Conservation (phyloP, 2,888 invertebrate genomes). For the Pterostichus niger region DNA sequence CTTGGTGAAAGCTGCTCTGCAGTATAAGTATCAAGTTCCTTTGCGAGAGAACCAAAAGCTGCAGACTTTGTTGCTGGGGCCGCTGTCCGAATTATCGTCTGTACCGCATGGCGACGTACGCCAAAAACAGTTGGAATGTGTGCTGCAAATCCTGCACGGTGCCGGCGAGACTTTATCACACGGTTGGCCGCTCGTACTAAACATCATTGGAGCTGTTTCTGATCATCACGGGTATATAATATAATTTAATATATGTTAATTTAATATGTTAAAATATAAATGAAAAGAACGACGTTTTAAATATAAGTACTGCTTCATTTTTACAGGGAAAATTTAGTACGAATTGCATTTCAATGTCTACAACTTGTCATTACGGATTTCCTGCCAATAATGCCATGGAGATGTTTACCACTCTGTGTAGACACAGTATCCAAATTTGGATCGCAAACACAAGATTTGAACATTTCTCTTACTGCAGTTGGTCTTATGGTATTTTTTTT, state of each 20-base stretch:
- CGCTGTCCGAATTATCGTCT: conserved; percentile 93
- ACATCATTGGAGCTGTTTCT: conserved; percentile 96
- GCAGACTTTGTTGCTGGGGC: conserved; percentile 92
- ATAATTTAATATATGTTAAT: too few relatives aligned
- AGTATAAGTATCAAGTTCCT: conserved; percentile 91
- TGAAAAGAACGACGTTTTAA: too few relatives aligned
- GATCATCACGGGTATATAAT: conserved; percentile 90
- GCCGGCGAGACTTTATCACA: conserved; percentile 95
- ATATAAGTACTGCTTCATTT: conserved; percentile 47
- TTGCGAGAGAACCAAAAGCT: conserved; percentile 91
- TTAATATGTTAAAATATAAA: too few relatives aligned
- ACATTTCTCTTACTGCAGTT: conserved; percentile 97
- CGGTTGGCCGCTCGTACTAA: conserved; percentile 97
- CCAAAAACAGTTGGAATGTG: conserved; percentile 96
- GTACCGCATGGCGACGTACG: conserved; percentile 96
- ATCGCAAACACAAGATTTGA: conserved; percentile 96
- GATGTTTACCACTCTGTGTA: conserved; percentile 93
- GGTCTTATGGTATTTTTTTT: conserved; percentile 89
- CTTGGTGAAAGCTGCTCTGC: conserved; percentile 93
- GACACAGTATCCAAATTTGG: conserved; percentile 98
- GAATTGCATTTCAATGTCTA: conserved; percentile 97
- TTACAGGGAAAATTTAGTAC: conserved; percentile 91
- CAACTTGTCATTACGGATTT: conserved; percentile 97
- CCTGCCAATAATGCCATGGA: conserved; percentile 93
- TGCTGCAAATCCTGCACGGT: conserved; percentile 94